Base-by-base conservation (phyloP, 2,113 vertebrate species). In the Calyptomena viridis region DNA sequence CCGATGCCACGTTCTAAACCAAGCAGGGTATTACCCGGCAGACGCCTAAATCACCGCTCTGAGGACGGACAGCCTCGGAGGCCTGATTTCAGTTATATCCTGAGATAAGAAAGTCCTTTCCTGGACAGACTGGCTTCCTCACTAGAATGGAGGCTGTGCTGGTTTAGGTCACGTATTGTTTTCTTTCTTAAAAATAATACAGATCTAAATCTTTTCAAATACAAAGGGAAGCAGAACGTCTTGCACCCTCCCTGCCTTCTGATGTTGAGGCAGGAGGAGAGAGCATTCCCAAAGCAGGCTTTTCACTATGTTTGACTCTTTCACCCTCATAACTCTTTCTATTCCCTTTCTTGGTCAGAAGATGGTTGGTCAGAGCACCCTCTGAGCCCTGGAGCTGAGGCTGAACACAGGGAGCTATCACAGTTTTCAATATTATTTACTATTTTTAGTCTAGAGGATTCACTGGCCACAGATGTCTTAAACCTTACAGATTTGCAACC, bases 61-160 rank as follows among this genome's bases (percentile, higher is more conserved):
- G 59, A 93, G 90, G 23, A 2, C 0, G 0, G 47, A 64, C 4
- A 1, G 93, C 79, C 74, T 76, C n/a, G 0, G 31, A 11, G 31
- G 81, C 68, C 80, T 91, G 94, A 93, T 90, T 77, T 83, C 89
- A 92, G 85, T 77, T 69, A 88, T 88, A 97, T 94, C 94, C 96
- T 96, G 94, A 97, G 95, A 96, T 95, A 96, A 96, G 72, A 71
- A 94, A 88, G 85, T 18, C 79, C 85, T 93, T 95, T 96, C 94
- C 93, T 96, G 94, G 75, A 94, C 56, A 81, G 88, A 35, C 50
- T 0, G 0, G 88, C 47, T 97, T 95, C 91, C 97, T 95, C 78
- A 42, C 60, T 49, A 44, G 79, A 75, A 78, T 40, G 82, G 71
- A 68, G 50, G 35, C 50, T 83, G 85, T 56, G 63, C 56, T 93